phyloP scores from a whole-genome alignment of 2,797 vertebrate genomes.

The Loris lydekkerianus region DNA sequence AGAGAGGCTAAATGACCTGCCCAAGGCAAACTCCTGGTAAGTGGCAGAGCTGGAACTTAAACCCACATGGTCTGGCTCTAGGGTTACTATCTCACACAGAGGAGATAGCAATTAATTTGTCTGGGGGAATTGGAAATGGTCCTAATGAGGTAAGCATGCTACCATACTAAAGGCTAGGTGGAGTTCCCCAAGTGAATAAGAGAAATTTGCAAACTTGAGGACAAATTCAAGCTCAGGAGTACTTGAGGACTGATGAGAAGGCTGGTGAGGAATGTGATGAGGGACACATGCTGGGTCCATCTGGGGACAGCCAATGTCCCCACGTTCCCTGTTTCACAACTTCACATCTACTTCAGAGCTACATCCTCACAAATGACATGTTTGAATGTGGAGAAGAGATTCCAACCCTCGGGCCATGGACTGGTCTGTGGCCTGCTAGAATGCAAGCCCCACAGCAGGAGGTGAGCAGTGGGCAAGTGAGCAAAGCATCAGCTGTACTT shows the following conservation, averaged over 20 bases:
- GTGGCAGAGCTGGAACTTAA: not conserved
- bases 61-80: not conserved
- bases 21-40: not conserved
- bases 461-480: no score
- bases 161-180: not conserved
- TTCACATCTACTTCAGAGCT: not conserved
- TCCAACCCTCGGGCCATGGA: no score
- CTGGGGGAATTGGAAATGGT: not conserved
- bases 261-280: not conserved
- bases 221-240: not conserved
- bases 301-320: not conserved
- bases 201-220: not conserved
- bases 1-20: not conserved
- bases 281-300: fast-evolving
- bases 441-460: no score
- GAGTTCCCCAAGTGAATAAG: not conserved
- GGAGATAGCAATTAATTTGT: not conserved
- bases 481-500: no score
- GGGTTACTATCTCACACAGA: not conserved
- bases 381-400: not conserved
- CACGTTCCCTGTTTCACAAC: not conserved
- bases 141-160: not conserved
- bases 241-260: not conserved
- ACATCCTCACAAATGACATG: not conserved
- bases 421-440: no score